Evolutionary conservation across 2,888 invertebrate genomes (phyloP).

Genomic region (Leistus spinibarbis): DNA sequence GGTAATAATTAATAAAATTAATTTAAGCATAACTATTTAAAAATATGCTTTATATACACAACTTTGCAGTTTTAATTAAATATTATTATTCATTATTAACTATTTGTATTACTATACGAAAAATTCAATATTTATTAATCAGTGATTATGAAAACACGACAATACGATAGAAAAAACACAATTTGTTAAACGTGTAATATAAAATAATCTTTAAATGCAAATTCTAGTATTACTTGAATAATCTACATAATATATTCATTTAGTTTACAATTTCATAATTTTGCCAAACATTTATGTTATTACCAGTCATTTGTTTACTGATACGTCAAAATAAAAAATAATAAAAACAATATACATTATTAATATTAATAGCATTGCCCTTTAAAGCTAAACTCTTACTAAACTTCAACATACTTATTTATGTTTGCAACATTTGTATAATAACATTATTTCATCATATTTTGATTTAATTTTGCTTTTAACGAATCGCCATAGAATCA

Average conservation of each 20-base stretch:
- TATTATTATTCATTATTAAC: constrained; percentile 28
- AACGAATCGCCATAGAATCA: neutral
- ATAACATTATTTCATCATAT: neutral
- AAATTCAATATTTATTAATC: constrained; percentile 10
- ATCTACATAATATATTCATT: constrained; percentile 6
- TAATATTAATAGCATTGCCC: constrained; percentile 14
- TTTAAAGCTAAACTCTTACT: constrained; percentile 31
- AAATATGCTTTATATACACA: constrained; percentile 37
- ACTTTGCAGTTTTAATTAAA: constrained; percentile 29
- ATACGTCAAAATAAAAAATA: constrained; percentile 23
- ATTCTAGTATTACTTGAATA: constrained; percentile 11
- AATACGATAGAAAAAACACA: constrained; percentile 63
- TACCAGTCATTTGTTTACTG: constrained; percentile 29
- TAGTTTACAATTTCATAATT: neutral
- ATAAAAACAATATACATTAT: constrained; percentile 27
- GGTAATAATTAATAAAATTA: constrained; percentile 35
- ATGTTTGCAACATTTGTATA: constrained; percentile 18
- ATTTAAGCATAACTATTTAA: constrained; percentile 29
- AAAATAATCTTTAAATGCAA: constrained; percentile 27
- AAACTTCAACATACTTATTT: constrained; percentile 23
- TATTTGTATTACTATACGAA: constrained; percentile 25
- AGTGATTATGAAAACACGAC: constrained; percentile 57
- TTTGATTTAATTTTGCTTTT: neutral
- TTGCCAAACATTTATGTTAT: constrained; percentile 10
- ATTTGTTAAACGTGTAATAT: constrained; percentile 26